Conservation (phyloP, 2,113 vertebrate species). For the Furnarius figulus region DNA sequence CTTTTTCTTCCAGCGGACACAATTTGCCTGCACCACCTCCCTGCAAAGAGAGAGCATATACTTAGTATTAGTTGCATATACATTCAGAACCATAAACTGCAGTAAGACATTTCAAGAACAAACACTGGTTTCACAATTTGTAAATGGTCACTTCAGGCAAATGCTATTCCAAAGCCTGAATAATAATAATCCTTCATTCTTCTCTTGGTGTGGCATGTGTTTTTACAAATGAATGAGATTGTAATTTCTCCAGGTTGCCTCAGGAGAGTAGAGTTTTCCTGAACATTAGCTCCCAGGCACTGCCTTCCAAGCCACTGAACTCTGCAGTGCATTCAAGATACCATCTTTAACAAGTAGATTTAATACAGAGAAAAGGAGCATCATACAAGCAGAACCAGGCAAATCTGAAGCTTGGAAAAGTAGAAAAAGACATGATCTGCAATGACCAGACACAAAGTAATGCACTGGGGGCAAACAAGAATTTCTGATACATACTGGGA, state of each 20-base stretch:
- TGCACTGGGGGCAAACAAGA: background rate
- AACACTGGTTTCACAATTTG: background rate
- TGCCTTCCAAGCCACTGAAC: background rate
- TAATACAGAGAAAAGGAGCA: background rate
- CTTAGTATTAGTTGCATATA: background rate
- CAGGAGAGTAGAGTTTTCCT: background rate
- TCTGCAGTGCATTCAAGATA: background rate
- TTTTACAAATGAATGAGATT: background rate
- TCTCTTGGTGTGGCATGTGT: background rate
- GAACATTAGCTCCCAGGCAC: background rate
- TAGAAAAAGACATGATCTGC: background rate
- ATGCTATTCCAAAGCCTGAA: background rate
- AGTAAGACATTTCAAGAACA: background rate
- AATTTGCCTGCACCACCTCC: slow-evolving; percentile 90
- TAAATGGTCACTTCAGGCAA: background rate
- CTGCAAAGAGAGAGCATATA: slow-evolving; percentile 60
- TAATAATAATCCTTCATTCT: background rate
- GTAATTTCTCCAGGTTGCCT: background rate
- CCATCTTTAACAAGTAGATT: background rate
- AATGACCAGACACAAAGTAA: background rate
- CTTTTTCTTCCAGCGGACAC: slow-evolving; percentile 90
- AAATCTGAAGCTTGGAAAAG: background rate
- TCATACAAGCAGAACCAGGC: background rate
- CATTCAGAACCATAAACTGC: background rate
- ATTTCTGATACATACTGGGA: background rate